Conservation (phyloP, 2,113 vertebrate genomes). For the Orthonyx spaldingii region DNA sequence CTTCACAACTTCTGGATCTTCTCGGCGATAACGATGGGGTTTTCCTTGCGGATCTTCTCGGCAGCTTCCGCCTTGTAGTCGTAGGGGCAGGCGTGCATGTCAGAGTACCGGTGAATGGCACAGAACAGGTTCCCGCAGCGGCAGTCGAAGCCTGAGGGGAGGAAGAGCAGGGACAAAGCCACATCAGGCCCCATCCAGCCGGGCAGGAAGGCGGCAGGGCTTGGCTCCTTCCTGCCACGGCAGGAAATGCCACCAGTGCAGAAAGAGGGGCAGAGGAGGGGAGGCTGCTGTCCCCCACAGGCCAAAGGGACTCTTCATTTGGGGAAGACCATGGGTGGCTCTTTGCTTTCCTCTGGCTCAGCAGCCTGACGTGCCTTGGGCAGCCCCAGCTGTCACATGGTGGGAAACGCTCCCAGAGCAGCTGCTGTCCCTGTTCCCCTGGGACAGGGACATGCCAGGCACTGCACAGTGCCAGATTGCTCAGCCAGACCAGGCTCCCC, state of each 20-base stretch:
- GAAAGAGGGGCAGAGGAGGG: not conserved
- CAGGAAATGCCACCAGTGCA: not conserved
- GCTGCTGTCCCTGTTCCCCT: not conserved
- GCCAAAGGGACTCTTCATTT: not conserved
- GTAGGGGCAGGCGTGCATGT: slow-evolving; percentile 88
- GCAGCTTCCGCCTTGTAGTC: slow-evolving; percentile 88
- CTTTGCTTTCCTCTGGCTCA: not conserved
- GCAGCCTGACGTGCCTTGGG: not conserved
- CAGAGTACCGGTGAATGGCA: slow-evolving; percentile 87
- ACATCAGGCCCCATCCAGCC: not conserved
- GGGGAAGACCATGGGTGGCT: not conserved
- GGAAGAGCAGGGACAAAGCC: not conserved
- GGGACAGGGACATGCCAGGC: not conserved
- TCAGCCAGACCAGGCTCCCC: not conserved
- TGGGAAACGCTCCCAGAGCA: not conserved
- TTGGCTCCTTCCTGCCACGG: not conserved
- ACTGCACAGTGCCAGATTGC: not conserved
- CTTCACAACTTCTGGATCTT: slow-evolving; percentile 93
- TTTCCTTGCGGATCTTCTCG: slow-evolving; percentile 88
- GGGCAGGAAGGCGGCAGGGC: not conserved
- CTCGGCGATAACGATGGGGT: slow-evolving; percentile 86
- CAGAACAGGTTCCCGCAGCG: slow-evolving; percentile 91
- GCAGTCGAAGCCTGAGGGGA: slow-evolving; percentile 83
- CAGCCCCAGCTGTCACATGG: slow-evolving; percentile 2
- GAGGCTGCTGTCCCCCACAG: not conserved